Base-by-base conservation (phyloP, 2,113 vertebrate genomes). In the Chaenogobius annularis region DNA sequence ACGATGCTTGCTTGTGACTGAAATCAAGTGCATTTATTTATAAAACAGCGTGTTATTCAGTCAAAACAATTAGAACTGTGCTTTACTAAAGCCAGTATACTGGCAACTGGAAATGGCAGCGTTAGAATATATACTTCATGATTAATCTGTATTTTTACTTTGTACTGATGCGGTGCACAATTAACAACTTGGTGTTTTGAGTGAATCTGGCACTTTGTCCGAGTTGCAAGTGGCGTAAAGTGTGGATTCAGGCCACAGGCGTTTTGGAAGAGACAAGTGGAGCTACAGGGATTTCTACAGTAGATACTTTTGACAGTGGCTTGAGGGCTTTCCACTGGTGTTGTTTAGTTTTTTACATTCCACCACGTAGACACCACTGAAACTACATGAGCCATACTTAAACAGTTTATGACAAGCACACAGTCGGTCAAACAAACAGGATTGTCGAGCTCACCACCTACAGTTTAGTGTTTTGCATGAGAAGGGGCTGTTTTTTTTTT, bases 231-330 rank as follows among this genome's bases (percentile, higher is more conserved):
- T 75, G 55, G 82, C 50, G 69, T 54, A 71, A 73, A 78, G 82
- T 79, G 78, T 73, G 78, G 78, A 76, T 74, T 73, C 81, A 78
- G 63, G 72, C 88, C 77, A 77, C 75, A 66, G 81, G 83, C 75
- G 71, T 77, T 78, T 58, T 77, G 58, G 74, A 77, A 77, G 70
- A 86, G 80, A 74, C 78, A 62, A 70, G 70, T 75, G 70, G 63
- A n/a, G 70, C 82, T 81, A 72, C 75, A 69, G 79, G 85, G 81
- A 87, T 76, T 72, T 78, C 75, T 77, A 78, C 62, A 82, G 78
- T 84, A 92, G 83, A 87, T 81, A 73, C 85, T 82, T 87, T 81
- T 88, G 92, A 92, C 89, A 91, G 84, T 85, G 77, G 84, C 89
- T 88, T 63, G 35, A 74, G 85, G 89, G 86, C 83, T 84, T 87